Base-by-base conservation (phyloP, 2,797 vertebrate genomes). In the Helostoma temminkii region DNA sequence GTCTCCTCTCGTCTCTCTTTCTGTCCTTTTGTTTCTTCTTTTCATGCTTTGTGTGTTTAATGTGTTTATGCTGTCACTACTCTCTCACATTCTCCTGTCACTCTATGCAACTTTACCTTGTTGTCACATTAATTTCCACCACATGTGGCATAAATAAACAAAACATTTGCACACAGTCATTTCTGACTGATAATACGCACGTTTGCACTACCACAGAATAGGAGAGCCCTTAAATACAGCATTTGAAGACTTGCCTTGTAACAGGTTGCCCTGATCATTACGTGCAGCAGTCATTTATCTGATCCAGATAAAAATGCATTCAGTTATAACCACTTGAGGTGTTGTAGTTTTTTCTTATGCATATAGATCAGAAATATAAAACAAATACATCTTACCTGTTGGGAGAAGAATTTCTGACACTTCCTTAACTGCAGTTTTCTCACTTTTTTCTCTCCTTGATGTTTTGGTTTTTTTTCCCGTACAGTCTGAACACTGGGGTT, bases 321-420 rank as follows among this genome's bases (percentile, higher is more conserved):
- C 21, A 57, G 0, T 26, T 25, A 9, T 11, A 49, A 24, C 1
- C 16, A 41, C 28, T 7, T 19, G 30, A 41, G 6, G 21, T 42
- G 37, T 16, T 53, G 22, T n/a, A 28, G 9, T 28, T 45, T 24
- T 30, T 30, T 21, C 25, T 34, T 6, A 65, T 28, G 11, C 24
- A 50, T 19, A 14, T 26, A 26, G 6, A 19, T 18, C 3, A 73
- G 1, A 55, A 16, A 55, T 9, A 16, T 25, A 0, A 59, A 59
- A 66, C 4, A 34, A 4, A 61, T 21, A 2, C 1, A 49, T 76
- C 83, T 24, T 90, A 87, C 87, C 89, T 83, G 67, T 66, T 9
- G 4, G 25, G 45, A 65, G 57, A 10, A 21, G 52, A 45, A 48
- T 36, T 25, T 64, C 47, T 19, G 3, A 57, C 67, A 84, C 84